A percentile compares a stretch with the other conserved stretches of the same genome.
These are phyloP conservation scores for Hydrozoanthus tunicans DNA, from an alignment of 64 coral and sea anemone genomes.

Conservation along the genomic window DNA sequence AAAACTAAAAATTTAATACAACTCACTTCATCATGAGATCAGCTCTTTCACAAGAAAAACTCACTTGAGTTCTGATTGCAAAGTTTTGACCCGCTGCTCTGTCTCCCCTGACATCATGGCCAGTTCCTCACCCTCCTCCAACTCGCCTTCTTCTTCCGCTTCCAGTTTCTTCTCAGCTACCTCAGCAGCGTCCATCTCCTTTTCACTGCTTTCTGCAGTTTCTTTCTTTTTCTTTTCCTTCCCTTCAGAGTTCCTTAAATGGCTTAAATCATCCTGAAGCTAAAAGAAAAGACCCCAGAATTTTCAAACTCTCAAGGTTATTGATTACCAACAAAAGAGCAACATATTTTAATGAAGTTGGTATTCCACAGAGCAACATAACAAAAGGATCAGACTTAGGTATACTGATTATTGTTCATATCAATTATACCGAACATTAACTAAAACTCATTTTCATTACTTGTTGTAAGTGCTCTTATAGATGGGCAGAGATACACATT, in stretches of 20 bases:
- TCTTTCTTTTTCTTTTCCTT: slow-evolving; percentile 56
- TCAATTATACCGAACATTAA: too few species aligned
- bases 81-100: slow-evolving; percentile 57
- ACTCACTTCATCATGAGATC: too few species aligned
- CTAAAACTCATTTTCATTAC: too few species aligned
- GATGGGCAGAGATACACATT: neutral
- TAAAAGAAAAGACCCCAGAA: neutral
- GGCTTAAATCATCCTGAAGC: slow-evolving; percentile 46
- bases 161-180: slow-evolving; percentile 21
- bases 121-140: slow-evolving; percentile 78
- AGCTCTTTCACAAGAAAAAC: neutral
- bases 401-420: too few species aligned
- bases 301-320: neutral
- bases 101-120: slow-evolving; percentile 30
- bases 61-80: slow-evolving; percentile 82
- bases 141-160: slow-evolving; percentile 73
- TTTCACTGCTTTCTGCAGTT: neutral
- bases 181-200: slow-evolving; percentile 13
- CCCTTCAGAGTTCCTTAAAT: slow-evolving; percentile 28
- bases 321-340: too few species aligned
- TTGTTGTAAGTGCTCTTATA: neutral
- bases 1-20: too few species aligned
- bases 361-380: neutral
- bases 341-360: too few species aligned
- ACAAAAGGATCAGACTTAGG: too few species aligned